These are phyloP conservation scores for Zaprionus davidi DNA, from an alignment of 1,140 invertebrate species.

Conservation along the genomic window DNA sequence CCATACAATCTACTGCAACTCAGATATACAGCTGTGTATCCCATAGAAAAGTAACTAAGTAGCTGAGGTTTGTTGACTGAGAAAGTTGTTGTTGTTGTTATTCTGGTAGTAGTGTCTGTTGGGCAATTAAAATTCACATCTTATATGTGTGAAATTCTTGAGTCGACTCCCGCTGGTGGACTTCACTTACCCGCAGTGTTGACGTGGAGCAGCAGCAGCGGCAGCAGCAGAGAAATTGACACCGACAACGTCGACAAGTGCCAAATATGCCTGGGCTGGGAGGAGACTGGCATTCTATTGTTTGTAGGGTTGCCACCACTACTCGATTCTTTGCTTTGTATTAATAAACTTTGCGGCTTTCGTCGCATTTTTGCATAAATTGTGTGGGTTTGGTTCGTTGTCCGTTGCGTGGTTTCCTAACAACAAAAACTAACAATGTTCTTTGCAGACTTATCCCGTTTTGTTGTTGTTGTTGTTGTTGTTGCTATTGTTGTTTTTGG, in stretches of 20 bases:
- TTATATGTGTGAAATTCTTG: constrained; percentile 67
- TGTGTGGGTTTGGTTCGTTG: constrained; percentile 28
- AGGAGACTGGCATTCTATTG: constrained; percentile 62
- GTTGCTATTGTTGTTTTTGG: constrained; percentile 21
- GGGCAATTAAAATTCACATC: constrained; percentile 57
- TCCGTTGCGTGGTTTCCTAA: neutral
- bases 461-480: constrained; percentile 37
- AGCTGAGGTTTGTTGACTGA: constrained; percentile 14
- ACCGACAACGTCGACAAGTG: constrained; percentile 58
- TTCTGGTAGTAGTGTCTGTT: neutral
- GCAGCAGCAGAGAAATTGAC: constrained; percentile 36
- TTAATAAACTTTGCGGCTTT: constrained; percentile 68
- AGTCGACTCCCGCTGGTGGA: constrained; percentile 8
- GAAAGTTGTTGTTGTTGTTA: constrained; percentile 16
- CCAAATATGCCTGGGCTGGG: constrained; percentile 48
- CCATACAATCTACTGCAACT: neutral
- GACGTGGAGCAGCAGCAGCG: constrained; percentile 60
- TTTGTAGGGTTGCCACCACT: constrained; percentile 36
- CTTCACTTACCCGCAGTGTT: constrained; percentile 64
- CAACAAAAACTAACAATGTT: constrained; percentile 25
- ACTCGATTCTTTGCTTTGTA: constrained; percentile 48
- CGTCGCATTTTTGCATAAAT: constrained; percentile 79
- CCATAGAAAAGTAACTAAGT: neutral
- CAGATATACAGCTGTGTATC: neutral
- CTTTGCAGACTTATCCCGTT: constrained; percentile 7